A percentile compares a stretch with the other conserved stretches of the same genome.
Conservation (phyloP, 1,140 invertebrate species). For the Procambarus virginalis region DNA sequence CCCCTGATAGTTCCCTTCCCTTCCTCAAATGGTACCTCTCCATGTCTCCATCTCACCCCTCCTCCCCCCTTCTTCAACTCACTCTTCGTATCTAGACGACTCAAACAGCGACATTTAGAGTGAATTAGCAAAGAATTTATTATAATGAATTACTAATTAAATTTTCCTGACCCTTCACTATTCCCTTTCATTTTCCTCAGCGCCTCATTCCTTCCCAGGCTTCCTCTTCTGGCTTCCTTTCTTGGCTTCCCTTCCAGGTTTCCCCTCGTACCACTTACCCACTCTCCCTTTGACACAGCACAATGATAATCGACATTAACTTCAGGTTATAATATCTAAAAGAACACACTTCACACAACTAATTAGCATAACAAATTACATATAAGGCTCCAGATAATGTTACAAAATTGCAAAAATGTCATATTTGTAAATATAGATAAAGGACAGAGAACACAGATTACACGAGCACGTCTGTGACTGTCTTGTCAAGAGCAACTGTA, state of each 20-base stretch:
- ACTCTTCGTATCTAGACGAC: background rate
- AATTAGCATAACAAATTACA: too few species aligned
- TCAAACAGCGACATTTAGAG: constrained; percentile 7
- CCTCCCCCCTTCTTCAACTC: background rate
- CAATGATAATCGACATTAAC: too few species aligned
- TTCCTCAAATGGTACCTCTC: background rate
- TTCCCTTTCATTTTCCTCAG: background rate
- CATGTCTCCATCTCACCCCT: background rate
- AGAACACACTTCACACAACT: too few species aligned
- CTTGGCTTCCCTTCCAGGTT: background rate
- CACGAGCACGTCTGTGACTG: too few species aligned
- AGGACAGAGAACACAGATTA: too few species aligned
- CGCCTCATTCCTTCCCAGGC: background rate
- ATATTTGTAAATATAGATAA: too few species aligned
- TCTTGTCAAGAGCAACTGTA: too few species aligned
- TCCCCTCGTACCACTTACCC: background rate
- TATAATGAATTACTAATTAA: background rate
- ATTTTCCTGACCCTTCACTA: background rate
- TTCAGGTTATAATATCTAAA: too few species aligned
- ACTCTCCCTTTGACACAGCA: background rate
- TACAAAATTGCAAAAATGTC: too few species aligned
- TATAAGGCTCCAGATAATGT: too few species aligned
- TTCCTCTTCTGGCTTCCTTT: background rate
- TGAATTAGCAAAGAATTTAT: background rate
- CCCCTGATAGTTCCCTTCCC: background rate